A percentile compares a stretch with the other conserved stretches of the same genome.
Conservation (phyloP, 2,888 invertebrate genomes). For the Andrena bicolor region DNA sequence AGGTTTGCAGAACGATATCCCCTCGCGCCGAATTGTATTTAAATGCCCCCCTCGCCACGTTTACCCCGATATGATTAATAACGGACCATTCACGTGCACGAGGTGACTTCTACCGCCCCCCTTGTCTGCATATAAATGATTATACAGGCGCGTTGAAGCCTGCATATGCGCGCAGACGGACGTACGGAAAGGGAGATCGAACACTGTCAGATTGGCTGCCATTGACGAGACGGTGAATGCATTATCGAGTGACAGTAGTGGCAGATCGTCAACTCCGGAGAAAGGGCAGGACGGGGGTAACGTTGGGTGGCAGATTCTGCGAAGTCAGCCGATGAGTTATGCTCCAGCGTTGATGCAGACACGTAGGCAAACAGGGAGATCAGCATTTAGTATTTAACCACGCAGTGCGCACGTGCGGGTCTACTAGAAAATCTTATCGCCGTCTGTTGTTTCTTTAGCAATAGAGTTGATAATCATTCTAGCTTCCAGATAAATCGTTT, state of each 20-base stretch:
- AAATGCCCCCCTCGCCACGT: constrained; percentile 41
- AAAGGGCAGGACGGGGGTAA: constrained; percentile 30
- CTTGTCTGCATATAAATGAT: constrained; percentile 58
- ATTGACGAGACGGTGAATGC: constrained; percentile 72
- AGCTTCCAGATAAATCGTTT: too few species aligned
- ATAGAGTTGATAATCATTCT: too few species aligned
- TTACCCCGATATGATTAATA: constrained; percentile 60
- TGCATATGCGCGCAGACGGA: constrained; percentile 19
- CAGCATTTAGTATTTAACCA: not conserved
- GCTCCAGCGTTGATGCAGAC: constrained; percentile 5
- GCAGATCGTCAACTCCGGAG: constrained; percentile 47
- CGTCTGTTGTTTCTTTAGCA: too few species aligned
- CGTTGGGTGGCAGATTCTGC: constrained; percentile 18
- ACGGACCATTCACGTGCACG: constrained; percentile 43
- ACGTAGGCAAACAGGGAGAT: not conserved
- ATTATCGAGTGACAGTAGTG: constrained; percentile 71
- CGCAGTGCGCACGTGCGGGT: too few species aligned
- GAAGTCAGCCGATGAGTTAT: constrained; percentile 32
- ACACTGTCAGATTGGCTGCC: constrained; percentile 67
- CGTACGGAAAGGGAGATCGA: constrained; percentile 50
- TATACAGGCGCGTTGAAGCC: constrained; percentile 43
- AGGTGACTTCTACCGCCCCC: constrained; percentile 20
- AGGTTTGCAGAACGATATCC: constrained; percentile 19
- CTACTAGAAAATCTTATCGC: too few species aligned
- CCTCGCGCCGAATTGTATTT: constrained; percentile 43